Conservation (phyloP, 2,888 invertebrate genomes). For the Eledone cirrhosa region DNA sequence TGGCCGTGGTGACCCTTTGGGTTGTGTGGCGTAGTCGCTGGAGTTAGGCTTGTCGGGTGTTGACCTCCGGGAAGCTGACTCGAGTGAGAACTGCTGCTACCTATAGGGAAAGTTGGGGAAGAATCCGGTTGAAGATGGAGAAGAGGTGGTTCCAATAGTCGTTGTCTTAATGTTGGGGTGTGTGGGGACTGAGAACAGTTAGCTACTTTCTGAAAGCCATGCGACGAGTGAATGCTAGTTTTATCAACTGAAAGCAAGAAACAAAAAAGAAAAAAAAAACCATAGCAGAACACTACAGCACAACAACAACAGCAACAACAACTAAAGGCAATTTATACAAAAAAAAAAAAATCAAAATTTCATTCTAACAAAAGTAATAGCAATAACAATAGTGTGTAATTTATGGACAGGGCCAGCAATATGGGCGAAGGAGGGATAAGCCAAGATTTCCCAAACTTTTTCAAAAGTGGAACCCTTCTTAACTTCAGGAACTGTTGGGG, state of each 20-base stretch:
- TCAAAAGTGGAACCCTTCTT: too few relatives aligned
- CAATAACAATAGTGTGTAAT: too few relatives aligned
- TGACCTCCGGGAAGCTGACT: constrained; percentile 21
- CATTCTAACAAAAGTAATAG: constrained; percentile 20
- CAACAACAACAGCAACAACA: constrained; percentile 30
- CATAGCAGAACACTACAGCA: constrained; percentile 30
- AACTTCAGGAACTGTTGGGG: too few relatives aligned
- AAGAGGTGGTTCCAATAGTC: constrained; percentile 54
- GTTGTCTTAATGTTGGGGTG: constrained; percentile 55
- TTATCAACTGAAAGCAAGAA: constrained; percentile 57
- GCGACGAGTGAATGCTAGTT: constrained; percentile 48
- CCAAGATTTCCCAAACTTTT: too few relatives aligned
- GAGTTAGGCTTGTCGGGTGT: constrained; percentile 32
- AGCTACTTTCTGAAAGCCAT: constrained; percentile 41
- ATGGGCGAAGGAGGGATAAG: too few relatives aligned
- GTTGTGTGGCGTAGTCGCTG: constrained; percentile 31
- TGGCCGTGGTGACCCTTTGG: constrained; percentile 22
- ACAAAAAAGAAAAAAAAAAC: constrained; percentile 36
- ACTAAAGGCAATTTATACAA: neutral
- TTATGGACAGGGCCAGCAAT: too few relatives aligned
- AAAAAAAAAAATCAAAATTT: constrained; percentile 2
- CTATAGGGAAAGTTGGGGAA: constrained; percentile 32
- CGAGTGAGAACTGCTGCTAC: constrained; percentile 25
- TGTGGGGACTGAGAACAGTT: constrained; percentile 39
- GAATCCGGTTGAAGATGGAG: constrained; percentile 27